Evolutionary conservation across 2,113 vertebrate genomes (phyloP).

Genomic region (Lamprologus speciosus): DNA sequence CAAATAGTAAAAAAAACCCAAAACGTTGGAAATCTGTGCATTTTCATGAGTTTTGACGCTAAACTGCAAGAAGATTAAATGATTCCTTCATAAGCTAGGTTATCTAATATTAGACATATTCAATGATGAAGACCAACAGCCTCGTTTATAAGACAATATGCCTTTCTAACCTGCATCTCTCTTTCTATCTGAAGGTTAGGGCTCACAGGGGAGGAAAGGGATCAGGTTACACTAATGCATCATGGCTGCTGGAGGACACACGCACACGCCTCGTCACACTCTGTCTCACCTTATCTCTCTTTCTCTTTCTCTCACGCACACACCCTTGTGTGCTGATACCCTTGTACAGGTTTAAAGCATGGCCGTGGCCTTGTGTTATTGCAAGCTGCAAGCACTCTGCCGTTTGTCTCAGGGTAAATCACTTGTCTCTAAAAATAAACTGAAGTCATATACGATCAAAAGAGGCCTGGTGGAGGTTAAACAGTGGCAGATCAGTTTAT

Average conservation of each 20-base stretch:
- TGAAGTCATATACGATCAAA: background rate
- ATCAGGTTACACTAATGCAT: slow-evolving; percentile 65
- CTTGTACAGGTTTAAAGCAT: slow-evolving; percentile 12
- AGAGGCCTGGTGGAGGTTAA: background rate
- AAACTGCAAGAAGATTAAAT: background rate
- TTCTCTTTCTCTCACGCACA: background rate
- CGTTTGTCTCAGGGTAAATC: slow-evolving; percentile 19
- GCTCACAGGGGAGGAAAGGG: slow-evolving; percentile 48
- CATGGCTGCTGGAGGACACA: slow-evolving; percentile 58
- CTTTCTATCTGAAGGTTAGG: slow-evolving; percentile 57
- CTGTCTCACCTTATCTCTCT: slow-evolving; percentile 33
- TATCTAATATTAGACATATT: slow-evolving; percentile 11
- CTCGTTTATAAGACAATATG: slow-evolving; percentile 13
- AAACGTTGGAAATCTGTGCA: background rate
- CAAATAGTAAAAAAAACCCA: rapidly evolving
- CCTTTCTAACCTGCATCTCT: slow-evolving; percentile 42
- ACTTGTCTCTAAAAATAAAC: slow-evolving; percentile 25
- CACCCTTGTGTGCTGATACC: slow-evolving; percentile 25
- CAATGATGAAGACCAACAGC: slow-evolving; percentile 20
- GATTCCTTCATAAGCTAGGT: background rate
- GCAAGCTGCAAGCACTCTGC: slow-evolving; percentile 13
- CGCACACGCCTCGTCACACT: slow-evolving; percentile 33
- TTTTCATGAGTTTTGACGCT: background rate
- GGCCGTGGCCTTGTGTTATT: slow-evolving; percentile 8
- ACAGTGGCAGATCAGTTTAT: background rate